These are phyloP conservation scores for Rhizomys pruinosus DNA, from an alignment of 2,113 vertebrate species.

Conservation along the genomic window DNA sequence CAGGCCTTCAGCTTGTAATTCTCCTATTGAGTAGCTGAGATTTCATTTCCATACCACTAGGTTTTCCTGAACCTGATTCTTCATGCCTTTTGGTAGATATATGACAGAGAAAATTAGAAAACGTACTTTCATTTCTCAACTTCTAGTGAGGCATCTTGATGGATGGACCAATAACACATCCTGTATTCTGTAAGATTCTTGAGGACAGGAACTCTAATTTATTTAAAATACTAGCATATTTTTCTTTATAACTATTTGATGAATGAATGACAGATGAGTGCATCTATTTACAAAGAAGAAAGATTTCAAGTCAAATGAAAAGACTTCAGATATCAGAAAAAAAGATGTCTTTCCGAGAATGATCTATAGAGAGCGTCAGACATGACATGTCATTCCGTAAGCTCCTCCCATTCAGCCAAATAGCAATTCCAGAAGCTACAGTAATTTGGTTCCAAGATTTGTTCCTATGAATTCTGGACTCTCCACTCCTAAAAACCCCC, in stretches of 20 bases:
- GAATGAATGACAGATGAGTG: neutral
- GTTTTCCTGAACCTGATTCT: neutral
- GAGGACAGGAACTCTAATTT: neutral
- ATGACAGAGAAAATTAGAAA: neutral
- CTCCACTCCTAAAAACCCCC: neutral
- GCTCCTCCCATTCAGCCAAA: neutral
- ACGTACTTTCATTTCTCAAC: neutral
- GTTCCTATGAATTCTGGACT: neutral
- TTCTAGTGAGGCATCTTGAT: neutral
- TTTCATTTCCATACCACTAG: neutral
- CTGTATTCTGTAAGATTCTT: neutral
- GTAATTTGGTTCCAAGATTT: too few relatives aligned
- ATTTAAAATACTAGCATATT: neutral
- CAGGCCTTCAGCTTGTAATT: neutral
- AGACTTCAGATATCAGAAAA: neutral
- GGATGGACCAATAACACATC: neutral
- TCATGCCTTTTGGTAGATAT: neutral
- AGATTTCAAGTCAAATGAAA: neutral
- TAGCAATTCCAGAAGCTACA: neutral
- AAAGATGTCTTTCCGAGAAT: neutral
- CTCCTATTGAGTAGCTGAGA: neutral
- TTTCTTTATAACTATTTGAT: neutral
- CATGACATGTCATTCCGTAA: neutral
- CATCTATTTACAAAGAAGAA: neutral
- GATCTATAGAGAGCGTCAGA: neutral